Percentiles rank a stretch among this genome's conserved stretches.
These are phyloP conservation scores for Semnornis frantzii DNA, from an alignment of 2,113 vertebrate species.

Conservation along the genomic window DNA sequence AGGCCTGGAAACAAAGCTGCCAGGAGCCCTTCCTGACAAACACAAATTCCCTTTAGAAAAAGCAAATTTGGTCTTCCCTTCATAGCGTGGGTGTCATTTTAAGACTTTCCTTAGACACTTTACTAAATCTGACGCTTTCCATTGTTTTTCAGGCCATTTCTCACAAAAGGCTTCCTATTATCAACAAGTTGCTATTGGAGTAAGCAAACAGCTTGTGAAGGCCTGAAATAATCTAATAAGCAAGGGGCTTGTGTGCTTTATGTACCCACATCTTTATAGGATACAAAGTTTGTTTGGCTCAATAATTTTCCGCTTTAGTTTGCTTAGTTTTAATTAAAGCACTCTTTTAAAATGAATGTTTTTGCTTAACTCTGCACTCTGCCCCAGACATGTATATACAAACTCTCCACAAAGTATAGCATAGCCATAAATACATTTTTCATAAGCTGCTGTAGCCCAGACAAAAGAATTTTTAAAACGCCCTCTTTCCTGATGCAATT, in stretches of 20 bases:
- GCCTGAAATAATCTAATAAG: constrained; percentile 74
- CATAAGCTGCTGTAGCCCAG: neutral
- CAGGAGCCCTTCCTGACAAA: constrained; percentile 92
- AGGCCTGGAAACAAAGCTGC: constrained; percentile 96
- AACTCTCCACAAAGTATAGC: neutral
- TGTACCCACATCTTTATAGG: constrained; percentile 31
- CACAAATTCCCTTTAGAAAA: constrained; percentile 92
- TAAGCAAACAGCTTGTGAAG: constrained; percentile 74
- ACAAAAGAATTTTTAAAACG: neutral
- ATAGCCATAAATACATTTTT: neutral
- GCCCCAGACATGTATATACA: neutral
- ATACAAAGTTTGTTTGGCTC: constrained; percentile 26
- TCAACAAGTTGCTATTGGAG: constrained; percentile 81
- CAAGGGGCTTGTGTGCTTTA: neutral
- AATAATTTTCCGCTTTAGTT: constrained; percentile 41
- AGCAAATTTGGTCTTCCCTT: constrained; percentile 88
- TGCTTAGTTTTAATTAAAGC: neutral
- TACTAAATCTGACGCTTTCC: constrained; percentile 80
- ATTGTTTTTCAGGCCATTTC: constrained; percentile 73
- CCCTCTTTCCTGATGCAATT: neutral
- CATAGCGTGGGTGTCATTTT: constrained; percentile 80
- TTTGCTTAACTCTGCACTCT: neutral
- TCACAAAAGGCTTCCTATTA: constrained; percentile 76
- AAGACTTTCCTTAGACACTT: constrained; percentile 80
- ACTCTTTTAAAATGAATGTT: neutral